Conservation (phyloP, 2,888 invertebrate genomes). For the Amphipyra tragopoginis region DNA sequence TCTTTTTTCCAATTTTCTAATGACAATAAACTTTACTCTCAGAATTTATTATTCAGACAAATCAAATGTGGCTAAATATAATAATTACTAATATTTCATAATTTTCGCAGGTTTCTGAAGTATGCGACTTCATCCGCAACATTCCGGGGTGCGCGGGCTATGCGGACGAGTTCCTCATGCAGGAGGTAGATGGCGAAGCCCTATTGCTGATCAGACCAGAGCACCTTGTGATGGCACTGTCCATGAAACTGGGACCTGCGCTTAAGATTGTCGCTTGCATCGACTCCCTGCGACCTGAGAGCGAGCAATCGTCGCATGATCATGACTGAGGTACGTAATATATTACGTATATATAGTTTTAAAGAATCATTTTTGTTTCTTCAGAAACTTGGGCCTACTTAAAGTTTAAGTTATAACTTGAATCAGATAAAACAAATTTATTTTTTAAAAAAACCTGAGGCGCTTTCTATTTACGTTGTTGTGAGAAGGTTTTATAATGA, state of each 20-base stretch:
- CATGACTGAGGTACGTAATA: conserved; percentile 79
- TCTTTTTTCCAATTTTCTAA: no score
- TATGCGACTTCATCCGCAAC: conserved; percentile 96
- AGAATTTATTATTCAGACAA: no score
- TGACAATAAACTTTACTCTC: no score
- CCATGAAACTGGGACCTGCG: conserved; percentile 98
- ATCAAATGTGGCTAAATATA: no score
- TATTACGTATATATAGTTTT: no score
- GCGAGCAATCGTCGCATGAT: conserved; percentile 75
- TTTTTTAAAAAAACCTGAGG: no score
- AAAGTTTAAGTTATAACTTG: no score
- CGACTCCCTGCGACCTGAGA: conserved; percentile 93
- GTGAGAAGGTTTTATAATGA: no score
- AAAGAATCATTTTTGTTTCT: neutral
- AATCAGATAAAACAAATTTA: no score
- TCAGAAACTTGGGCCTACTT: no score
- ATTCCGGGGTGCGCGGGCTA: conserved; percentile 97
- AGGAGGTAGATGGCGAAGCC: conserved; percentile 99
- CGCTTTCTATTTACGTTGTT: no score
- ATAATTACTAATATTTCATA: neutral
- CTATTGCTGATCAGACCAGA: conserved; percentile 97
- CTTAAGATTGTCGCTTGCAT: conserved; percentile 98
- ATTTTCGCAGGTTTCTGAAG: conserved; percentile 93
- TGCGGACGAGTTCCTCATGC: conserved; percentile 97
- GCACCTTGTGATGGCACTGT: conserved; percentile 98